These are phyloP conservation scores for Athalia rosae DNA, from an alignment of 2,888 invertebrate species.

Conservation along the genomic window DNA sequence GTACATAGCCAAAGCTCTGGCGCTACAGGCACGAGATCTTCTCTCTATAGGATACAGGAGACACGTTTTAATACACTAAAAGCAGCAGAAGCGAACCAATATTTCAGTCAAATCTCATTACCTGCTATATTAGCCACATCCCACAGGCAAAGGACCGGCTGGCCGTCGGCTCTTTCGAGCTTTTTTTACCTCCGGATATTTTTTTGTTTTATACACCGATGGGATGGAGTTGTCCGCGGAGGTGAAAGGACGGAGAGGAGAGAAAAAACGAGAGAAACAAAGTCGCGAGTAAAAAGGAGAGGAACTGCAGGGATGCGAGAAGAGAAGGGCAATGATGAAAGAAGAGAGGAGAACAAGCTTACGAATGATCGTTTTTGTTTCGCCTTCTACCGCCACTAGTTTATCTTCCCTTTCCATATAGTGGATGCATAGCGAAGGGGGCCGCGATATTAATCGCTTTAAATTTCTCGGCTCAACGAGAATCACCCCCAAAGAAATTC, in stretches of 20 bases:
- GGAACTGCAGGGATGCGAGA: background rate
- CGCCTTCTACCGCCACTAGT: constrained; percentile 7
- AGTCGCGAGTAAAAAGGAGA: background rate
- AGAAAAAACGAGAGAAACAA: background rate
- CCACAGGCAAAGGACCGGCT: background rate
- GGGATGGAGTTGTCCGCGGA: background rate
- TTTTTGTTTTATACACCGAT: constrained; percentile 3
- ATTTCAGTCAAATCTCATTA: constrained; percentile 47
- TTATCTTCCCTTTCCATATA: constrained; percentile 26
- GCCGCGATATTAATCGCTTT: constrained; percentile 36
- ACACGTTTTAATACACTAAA: constrained; percentile 47
- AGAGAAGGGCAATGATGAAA: background rate
- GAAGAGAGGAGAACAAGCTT: background rate
- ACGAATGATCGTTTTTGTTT: constrained; percentile 26
- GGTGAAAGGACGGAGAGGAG: background rate
- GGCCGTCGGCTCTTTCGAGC: background rate
- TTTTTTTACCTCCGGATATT: background rate
- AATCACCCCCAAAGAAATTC: constrained; percentile 36
- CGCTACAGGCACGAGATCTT: background rate
- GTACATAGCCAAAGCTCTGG: background rate
- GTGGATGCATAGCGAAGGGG: background rate
- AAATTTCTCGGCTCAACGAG: constrained; percentile 38
- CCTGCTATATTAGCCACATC: constrained; percentile 31
- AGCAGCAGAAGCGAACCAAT: constrained; percentile 44
- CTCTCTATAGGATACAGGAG: background rate